Base-by-base conservation (phyloP, 2,113 vertebrate species). In the Bagarius yarrelli region DNA sequence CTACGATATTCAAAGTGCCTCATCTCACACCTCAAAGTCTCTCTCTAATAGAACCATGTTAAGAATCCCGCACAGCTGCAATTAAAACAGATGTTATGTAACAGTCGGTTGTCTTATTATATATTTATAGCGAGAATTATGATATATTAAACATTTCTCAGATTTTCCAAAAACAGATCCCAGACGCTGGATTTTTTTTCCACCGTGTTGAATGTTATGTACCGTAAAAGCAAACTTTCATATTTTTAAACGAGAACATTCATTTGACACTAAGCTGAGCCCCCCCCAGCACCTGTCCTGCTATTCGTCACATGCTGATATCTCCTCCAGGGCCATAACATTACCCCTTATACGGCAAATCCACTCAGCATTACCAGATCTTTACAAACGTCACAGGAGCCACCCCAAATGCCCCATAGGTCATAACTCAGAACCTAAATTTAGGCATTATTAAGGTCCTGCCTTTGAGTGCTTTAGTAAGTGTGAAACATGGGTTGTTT, bases 241-340 rank as follows among this genome's bases (percentile, higher is more conserved):
- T 87, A 91, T 94, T 95, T 94, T 93, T 93, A 90, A 94, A 91
- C 88, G 85, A 87, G 89, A 87, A 81, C 44, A 92, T 90, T 94
- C 93, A 94, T 93, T 86, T 93, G 94, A 95, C 94, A 94, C 90
- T 93, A 85, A 88, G 83, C 61, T 86, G 44, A 6, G 44, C 88
- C 89, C 90, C 88, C 86, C 87, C 87, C 89, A 88, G 89, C 94
- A 97, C 94, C 96, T 97, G 95, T 96, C 93, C 87, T 70, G 87
- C 91, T 91, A 95, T 97, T 94, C 92, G 94, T 94, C 94, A 95
- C 91, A 81, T 88, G 84, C 88, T 91, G 88, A 91, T 92, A 93
- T 93, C 93, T 92, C 93, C 94, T 91, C 94, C 94, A 94, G 94
- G 91, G 92, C 89, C 88, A 91, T 89, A 91, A 87, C 87, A 94